phyloP scores from a whole-genome alignment of 2,797 vertebrate genomes.

The Acanthurus tractus region DNA sequence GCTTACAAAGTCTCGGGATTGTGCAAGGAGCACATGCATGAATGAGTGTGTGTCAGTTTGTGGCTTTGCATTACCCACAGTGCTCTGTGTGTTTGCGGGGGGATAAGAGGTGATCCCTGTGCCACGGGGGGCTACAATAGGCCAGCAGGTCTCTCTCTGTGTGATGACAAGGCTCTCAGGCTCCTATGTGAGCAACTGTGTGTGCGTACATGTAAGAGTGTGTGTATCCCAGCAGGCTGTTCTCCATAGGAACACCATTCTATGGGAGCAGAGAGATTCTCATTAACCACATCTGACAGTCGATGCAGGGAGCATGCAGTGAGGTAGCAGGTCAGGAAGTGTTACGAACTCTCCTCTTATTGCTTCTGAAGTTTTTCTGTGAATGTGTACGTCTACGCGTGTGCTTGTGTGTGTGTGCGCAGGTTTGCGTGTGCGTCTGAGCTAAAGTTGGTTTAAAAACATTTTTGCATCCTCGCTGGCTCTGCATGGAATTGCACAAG shows the following conservation, averaged over 20 bases:
- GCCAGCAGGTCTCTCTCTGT: slow-evolving; percentile 77
- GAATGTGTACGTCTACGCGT: not conserved
- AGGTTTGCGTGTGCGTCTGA: not conserved
- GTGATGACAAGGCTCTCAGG: slow-evolving; percentile 73
- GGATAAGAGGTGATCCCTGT: slow-evolving; percentile 76
- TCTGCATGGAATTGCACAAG: slow-evolving; percentile 31
- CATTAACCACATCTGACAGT: slow-evolving; percentile 81
- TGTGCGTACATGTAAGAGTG: slow-evolving; percentile 47
- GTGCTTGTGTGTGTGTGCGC: not conserved
- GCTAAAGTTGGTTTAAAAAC: slow-evolving; percentile 29
- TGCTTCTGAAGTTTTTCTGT: slow-evolving; percentile 62
- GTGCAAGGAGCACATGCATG: slow-evolving; percentile 22
- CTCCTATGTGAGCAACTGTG: slow-evolving; percentile 39
- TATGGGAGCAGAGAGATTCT: slow-evolving; percentile 64
- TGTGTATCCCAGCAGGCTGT: slow-evolving; percentile 74
- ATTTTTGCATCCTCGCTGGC: not conserved
- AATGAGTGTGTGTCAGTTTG: slow-evolving; percentile 33
- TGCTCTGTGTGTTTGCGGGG: slow-evolving; percentile 55
- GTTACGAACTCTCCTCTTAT: slow-evolving; percentile 59
- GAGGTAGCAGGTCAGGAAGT: slow-evolving; percentile 74
- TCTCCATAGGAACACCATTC: slow-evolving; percentile 68
- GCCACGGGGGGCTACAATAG: slow-evolving; percentile 75
- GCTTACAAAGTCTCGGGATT: slow-evolving; percentile 44
- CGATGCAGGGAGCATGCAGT: slow-evolving; percentile 69
- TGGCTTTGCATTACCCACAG: slow-evolving; percentile 56